Percentiles rank a stretch among this genome's conserved stretches.
These are phyloP conservation scores for Sapajus apella DNA, from an alignment of 2,113 vertebrate species.

Conservation along the genomic window DNA sequence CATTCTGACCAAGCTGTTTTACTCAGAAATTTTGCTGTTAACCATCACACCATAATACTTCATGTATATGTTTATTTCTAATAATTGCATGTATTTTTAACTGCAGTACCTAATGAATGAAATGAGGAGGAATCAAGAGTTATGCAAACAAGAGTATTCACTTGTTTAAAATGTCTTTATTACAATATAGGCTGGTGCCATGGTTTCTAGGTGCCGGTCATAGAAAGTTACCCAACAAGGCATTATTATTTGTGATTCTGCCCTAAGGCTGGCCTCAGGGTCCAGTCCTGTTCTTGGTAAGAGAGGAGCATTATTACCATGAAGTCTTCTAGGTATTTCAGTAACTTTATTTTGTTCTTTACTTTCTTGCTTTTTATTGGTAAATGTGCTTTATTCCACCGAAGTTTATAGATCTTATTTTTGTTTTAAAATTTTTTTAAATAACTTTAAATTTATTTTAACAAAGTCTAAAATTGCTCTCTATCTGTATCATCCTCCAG, in stretches of 20 bases:
- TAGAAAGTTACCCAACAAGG: neutral
- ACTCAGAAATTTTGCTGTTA: neutral
- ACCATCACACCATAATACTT: neutral
- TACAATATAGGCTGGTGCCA: neutral
- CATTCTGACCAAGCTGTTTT: neutral
- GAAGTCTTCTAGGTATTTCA: neutral
- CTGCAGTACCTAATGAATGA: neutral
- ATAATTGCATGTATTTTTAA: neutral
- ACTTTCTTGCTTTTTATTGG: neutral
- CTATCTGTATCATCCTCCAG: neutral
- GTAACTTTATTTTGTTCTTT: neutral
- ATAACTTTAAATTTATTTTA: slow-evolving; percentile 21
- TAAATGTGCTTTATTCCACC: neutral
- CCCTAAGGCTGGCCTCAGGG: neutral
- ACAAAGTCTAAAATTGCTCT: neutral
- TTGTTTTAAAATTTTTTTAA: neutral
- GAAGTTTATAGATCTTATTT: neutral
- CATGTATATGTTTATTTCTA: neutral
- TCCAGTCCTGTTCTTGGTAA: neutral
- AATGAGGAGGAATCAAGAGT: neutral
- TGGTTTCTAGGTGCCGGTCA: neutral
- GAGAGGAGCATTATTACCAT: neutral
- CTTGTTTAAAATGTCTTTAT: slow-evolving; percentile 50
- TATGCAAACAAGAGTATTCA: neutral
- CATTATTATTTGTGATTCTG: neutral